These are phyloP conservation scores for Enteromius viviparus DNA, from an alignment of 2,797 vertebrate genomes.

Conservation along the genomic window DNA sequence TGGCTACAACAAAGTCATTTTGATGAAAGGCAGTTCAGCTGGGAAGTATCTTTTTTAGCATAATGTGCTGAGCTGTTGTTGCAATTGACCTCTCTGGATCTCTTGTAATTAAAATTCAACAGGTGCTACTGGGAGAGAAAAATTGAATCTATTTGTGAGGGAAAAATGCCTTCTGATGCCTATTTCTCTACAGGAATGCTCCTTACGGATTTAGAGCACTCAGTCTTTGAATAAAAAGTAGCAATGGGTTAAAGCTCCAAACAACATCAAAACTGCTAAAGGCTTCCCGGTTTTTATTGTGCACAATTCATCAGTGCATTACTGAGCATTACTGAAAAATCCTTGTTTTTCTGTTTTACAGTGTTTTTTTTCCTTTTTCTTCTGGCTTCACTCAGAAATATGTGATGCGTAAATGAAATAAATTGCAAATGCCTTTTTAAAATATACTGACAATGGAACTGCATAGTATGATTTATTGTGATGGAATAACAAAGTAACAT, in stretches of 20 bases:
- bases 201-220: background rate
- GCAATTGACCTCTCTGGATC: slow-evolving; percentile 63
- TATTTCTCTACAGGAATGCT: background rate
- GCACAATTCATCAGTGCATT: background rate
- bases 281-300: background rate
- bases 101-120: slow-evolving; percentile 63
- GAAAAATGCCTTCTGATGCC: background rate
- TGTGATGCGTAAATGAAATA: background rate
- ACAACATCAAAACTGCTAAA: background rate
- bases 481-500: slow-evolving; percentile 12
- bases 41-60: slow-evolving; percentile 60
- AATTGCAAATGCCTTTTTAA: background rate
- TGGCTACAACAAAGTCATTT: slow-evolving; percentile 28
- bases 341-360: background rate
- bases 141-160: slow-evolving; percentile 67
- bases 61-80: slow-evolving; percentile 53
- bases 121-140: slow-evolving; percentile 63
- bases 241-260: background rate
- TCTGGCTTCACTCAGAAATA: background rate
- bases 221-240: slow-evolving; percentile 10
- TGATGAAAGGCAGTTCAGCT: slow-evolving; percentile 34
- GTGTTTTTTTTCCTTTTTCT: background rate
- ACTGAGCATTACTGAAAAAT: too few relatives aligned
- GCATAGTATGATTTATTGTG: background rate
- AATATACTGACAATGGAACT: background rate